Evolutionary conservation across 1,140 invertebrate genomes (phyloP).

Genomic region (Caenorhabditis inopinata): DNA sequence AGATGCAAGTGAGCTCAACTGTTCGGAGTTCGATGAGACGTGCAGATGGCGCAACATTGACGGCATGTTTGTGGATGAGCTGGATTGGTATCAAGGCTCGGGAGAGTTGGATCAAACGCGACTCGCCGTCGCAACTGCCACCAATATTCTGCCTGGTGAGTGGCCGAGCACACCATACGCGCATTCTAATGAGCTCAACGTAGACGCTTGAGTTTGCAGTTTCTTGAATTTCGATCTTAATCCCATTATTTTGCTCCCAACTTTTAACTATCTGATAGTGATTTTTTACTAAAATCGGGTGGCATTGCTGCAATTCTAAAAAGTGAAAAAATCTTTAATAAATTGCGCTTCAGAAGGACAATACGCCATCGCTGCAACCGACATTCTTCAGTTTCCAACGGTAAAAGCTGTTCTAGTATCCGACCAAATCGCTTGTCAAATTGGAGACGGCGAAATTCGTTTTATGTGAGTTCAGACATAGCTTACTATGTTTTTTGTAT

Average conservation of each 20-base stretch:
- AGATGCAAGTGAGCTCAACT: constrained; percentile 51
- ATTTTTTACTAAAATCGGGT: too few species aligned
- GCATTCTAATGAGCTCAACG: too few species aligned
- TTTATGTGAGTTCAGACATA: constrained; percentile 58
- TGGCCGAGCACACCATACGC: too few species aligned
- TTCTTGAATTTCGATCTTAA: too few species aligned
- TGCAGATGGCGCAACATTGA: constrained; percentile 65
- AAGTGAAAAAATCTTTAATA: too few species aligned
- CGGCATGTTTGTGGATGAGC: constrained; percentile 61
- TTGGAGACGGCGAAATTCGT: constrained; percentile 56
- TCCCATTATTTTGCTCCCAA: too few species aligned
- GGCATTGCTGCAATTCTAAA: too few species aligned
- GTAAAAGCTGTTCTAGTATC: constrained; percentile 63
- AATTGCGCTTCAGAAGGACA: constrained; percentile 61
- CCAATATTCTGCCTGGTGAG: constrained; percentile 57
- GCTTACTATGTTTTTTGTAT: too few species aligned
- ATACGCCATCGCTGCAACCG: constrained; percentile 61
- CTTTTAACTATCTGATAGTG: too few species aligned
- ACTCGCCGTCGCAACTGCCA: constrained; percentile 57
- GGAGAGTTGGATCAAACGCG: constrained; percentile 48
- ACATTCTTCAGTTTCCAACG: constrained; percentile 55
- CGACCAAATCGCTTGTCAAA: constrained; percentile 62
- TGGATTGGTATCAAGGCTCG: constrained; percentile 65
- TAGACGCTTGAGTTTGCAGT: too few species aligned
- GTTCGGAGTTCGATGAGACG: constrained; percentile 59